phyloP scores from a whole-genome alignment of 2,888 invertebrate genomes.

The Pterobdella sp. region DNA sequence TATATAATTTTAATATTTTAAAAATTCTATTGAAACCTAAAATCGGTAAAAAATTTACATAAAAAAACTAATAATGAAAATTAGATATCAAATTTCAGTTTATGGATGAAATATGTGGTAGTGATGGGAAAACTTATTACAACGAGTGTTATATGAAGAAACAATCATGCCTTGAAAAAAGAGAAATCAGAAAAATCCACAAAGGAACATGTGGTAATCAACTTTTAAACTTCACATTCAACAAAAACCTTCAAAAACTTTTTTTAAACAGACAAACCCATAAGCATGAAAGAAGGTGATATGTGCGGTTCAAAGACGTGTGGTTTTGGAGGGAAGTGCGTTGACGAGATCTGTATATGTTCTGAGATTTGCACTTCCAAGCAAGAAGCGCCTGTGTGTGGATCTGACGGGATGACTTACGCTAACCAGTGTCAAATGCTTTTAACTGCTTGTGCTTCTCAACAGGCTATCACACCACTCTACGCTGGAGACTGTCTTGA shows the following conservation, averaged over 20 bases:
- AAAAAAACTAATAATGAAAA: no score
- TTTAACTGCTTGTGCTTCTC: conserved; percentile 67
- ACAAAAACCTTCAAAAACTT: not conserved
- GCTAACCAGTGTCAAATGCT: conserved; percentile 74
- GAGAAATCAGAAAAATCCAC: not conserved
- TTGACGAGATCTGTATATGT: conserved; percentile 20
- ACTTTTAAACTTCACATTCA: not conserved
- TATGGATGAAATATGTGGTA: conserved; percentile 11
- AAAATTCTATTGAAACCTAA: not conserved
- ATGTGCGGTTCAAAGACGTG: conserved; percentile 14
- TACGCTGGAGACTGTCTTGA: conserved; percentile 47
- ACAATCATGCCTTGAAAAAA: not conserved
- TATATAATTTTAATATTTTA: not conserved
- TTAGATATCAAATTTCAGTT: no score
- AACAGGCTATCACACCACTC: conserved; percentile 53
- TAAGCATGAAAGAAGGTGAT: not conserved
- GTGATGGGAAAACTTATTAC: not conserved
- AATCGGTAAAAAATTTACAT: no score
- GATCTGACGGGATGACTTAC: conserved; percentile 77
- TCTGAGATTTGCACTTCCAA: conserved; percentile 1
- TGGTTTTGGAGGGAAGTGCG: conserved; percentile 14
- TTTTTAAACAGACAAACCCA: not conserved
- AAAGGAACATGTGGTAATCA: not conserved
- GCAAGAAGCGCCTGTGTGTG: conserved; percentile 60
- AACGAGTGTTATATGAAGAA: not conserved